phyloP scores from a whole-genome alignment of 2,113 vertebrate species.

The Talpa occidentalis region DNA sequence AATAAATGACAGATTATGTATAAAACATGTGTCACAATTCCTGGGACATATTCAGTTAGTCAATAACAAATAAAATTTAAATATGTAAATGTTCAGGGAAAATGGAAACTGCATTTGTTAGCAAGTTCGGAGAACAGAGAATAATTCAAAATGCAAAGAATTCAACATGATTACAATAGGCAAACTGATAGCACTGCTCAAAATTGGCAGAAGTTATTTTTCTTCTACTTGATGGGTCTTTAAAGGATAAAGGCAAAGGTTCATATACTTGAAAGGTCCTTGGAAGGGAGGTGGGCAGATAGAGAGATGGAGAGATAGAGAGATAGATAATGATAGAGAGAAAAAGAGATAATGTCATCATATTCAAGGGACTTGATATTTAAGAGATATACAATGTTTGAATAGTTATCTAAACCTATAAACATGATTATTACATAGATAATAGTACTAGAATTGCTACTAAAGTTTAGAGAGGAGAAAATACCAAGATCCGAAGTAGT shows the following conservation, averaged over 20 bases:
- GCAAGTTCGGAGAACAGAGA: not conserved
- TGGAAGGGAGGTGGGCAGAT: no score
- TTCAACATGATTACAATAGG: not conserved
- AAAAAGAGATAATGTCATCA: not conserved
- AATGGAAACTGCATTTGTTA: not conserved
- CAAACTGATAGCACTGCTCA: not conserved
- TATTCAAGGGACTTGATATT: not conserved
- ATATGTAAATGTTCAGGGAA: not conserved
- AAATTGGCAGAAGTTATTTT: not conserved
- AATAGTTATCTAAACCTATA: not conserved
- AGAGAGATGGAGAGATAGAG: no score
- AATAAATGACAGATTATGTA: not conserved
- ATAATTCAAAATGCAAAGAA: not conserved
- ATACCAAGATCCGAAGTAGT: not conserved
- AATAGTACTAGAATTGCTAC: not conserved
- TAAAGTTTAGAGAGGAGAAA: not conserved
- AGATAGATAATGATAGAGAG: no score
- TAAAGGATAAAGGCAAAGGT: not conserved
- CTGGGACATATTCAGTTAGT: not conserved
- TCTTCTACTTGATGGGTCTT: not conserved
- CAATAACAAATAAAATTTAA: not conserved
- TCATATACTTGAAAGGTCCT: no score
- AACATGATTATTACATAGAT: not conserved
- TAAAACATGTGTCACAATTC: not conserved
- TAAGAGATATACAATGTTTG: not conserved